phyloP scores from a whole-genome alignment of 2,888 invertebrate species.

The Tipula vernalis region DNA sequence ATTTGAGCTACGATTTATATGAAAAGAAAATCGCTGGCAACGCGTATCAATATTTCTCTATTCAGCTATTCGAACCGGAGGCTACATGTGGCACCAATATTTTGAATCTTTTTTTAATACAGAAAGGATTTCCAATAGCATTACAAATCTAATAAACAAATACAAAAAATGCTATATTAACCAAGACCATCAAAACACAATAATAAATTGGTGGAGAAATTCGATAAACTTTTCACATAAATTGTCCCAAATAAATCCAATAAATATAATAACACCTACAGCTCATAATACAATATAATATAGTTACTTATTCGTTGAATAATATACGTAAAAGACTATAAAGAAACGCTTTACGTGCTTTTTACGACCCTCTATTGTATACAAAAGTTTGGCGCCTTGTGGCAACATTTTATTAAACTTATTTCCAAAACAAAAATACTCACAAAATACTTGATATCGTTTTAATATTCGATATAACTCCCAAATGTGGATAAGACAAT shows the following conservation, averaged over 20 bases:
- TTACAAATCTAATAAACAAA: neutral
- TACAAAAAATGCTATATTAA: neutral
- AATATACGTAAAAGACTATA: neutral
- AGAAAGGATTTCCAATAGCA: neutral
- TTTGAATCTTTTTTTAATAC: neutral
- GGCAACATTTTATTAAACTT: no score
- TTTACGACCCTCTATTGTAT: neutral
- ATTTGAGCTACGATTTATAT: no score
- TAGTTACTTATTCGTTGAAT: neutral
- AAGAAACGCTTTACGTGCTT: neutral
- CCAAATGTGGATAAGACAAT: neutral
- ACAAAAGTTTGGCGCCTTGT: neutral
- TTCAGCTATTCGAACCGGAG: no score
- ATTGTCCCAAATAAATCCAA: neutral
- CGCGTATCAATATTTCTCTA: no score
- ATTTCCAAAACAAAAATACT: neutral
- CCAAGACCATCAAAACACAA: neutral
- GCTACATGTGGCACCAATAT: no score
- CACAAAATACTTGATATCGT: neutral
- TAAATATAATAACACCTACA: neutral
- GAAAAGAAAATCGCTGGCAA: no score
- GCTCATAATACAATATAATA: neutral
- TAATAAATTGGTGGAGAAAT: neutral
- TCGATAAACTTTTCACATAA: neutral
- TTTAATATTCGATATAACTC: neutral